Conservation (phyloP, 2,113 vertebrate genomes). For the Pygoscelis antarcticus region DNA sequence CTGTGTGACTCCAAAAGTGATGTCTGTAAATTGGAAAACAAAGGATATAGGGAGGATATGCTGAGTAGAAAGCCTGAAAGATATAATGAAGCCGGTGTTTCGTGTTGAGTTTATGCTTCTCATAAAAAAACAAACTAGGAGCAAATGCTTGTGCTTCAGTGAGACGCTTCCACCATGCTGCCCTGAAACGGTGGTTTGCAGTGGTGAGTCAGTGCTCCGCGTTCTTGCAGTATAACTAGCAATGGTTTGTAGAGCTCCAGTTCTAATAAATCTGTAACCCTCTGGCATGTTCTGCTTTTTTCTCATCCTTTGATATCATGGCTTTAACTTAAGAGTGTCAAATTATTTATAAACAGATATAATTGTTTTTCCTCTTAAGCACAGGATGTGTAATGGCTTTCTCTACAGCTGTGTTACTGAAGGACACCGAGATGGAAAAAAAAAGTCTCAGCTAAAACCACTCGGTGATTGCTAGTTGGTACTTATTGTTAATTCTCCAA, state of each 20-base stretch:
- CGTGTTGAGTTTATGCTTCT: neutral
- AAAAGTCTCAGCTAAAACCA: neutral
- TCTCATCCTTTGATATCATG: neutral
- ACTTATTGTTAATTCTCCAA: neutral
- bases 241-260: neutral
- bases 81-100: neutral
- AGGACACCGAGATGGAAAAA: neutral
- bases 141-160: neutral
- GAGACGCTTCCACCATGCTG: neutral
- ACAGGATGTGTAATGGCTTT: neutral
- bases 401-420: neutral
- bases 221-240: neutral
- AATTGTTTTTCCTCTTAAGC: neutral
- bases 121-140: neutral
- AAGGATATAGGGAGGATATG: neutral
- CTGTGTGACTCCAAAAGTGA: neutral
- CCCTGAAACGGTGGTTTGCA: rapidly evolving
- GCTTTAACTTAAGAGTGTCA: neutral
- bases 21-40: neutral
- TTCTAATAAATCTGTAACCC: neutral
- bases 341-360: neutral
- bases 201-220: neutral
- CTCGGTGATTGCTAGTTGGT: neutral
- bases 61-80: neutral
- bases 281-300: neutral